A percentile compares a stretch with the other conserved stretches of the same genome.
These are phyloP conservation scores for Prochilodus magdalenae DNA, from an alignment of 2,113 vertebrate species.

Conservation along the genomic window DNA sequence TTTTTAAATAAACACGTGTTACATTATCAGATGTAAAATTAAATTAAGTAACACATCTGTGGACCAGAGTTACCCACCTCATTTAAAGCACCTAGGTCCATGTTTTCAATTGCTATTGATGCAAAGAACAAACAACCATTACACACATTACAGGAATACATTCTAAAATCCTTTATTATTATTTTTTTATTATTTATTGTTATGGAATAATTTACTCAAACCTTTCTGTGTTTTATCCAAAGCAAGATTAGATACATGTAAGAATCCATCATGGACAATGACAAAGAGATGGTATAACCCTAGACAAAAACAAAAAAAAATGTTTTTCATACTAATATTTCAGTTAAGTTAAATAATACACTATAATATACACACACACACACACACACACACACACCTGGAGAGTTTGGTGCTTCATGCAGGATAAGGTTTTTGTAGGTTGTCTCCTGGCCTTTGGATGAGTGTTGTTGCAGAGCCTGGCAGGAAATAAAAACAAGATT, in stretches of 20 bases:
- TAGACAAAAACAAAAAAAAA: conserved; percentile 57
- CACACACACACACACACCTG: conserved; percentile 73
- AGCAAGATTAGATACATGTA: conserved; percentile 86
- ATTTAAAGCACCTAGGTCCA: conserved; percentile 80
- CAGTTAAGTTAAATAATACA: neutral
- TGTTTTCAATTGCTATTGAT: conserved; percentile 81
- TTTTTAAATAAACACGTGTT: neutral
- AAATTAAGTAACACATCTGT: neutral
- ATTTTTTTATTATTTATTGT: too few relatives aligned
- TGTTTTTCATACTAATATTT: neutral
- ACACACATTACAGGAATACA: neutral
- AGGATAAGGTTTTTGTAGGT: conserved; percentile 84
- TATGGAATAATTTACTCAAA: conserved; percentile 62
- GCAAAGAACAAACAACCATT: conserved; percentile 18
- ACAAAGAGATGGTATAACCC: conserved; percentile 87
- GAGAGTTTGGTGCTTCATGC: conserved; percentile 75
- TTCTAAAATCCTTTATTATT: neutral
- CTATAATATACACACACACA: neutral
- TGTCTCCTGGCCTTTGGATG: conserved; percentile 67
- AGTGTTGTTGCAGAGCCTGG: conserved; percentile 81
- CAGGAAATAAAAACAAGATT: conserved; percentile 44
- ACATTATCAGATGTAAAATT: neutral
- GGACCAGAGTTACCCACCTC: conserved; percentile 70
- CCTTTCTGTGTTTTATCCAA: conserved; percentile 85
- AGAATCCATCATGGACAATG: conserved; percentile 84